Base-by-base conservation (phyloP, 2,797 vertebrate genomes). In the Eidolon dupreanum region DNA sequence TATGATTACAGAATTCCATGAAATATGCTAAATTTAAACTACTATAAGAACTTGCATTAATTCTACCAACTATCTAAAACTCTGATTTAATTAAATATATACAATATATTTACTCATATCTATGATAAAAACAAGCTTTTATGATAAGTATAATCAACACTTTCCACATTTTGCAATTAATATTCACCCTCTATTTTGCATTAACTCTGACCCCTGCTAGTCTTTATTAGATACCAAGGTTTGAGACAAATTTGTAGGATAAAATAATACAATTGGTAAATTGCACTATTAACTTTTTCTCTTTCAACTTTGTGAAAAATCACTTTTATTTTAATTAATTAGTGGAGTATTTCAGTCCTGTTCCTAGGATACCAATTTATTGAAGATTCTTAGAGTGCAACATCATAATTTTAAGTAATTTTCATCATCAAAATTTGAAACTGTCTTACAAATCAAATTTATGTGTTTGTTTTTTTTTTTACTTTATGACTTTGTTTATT, bases 251-350 rank as follows among this genome's bases (percentile, higher is more conserved):
- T 46, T 92, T 89, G 26, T 59, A 83, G 59, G 12, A 59, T 41
- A 78, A 94, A 88, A 49, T 74, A 31, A 78, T 65, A 78, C 70
- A 88, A 71, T 79, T 59, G 36, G 24, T 68, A 90, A 85, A 90
- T 10, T 79, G 6, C 0, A 51, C 41, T 77, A 24, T 24, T 51
- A 90, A 28, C 19, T n/a, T 88, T 94, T 71, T 88, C 65, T 88
- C 11, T 74, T 57, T 86, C 8, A 41, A 46, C 9, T 36, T 68
- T 63, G 28, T n/a, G 6, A 90, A 74, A 78, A 6, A 70, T 83
- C 12, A 15, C 61, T 46, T 75, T 66, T 53, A 63, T 63, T 63
- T 87, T 16, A 73, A 84, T 88, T 51, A 31, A 33, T 66, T 83
- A 19, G 36, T 65, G 20, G 31, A 74, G 5, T 17, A 31, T 46